Evolutionary conservation across 2,113 vertebrate species (phyloP).

Genomic region (Daubentonia madagascariensis): DNA sequence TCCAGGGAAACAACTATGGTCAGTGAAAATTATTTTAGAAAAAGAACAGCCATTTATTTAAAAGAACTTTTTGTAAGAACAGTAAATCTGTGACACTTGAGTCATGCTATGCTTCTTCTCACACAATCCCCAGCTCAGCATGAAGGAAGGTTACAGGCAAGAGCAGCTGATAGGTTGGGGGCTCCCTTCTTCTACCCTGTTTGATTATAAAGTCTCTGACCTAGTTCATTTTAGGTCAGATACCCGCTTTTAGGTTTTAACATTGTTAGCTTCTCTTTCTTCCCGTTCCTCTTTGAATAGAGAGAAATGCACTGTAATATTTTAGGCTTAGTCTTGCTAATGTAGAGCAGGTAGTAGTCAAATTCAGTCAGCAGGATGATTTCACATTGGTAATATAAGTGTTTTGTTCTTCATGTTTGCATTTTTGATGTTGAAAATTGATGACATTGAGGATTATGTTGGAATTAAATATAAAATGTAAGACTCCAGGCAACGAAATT

Average conservation of each 20-base stretch:
- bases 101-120: background rate
- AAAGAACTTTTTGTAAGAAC: background rate
- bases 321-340: background rate
- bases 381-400: background rate
- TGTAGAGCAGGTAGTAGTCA: background rate
- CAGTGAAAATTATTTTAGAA: background rate
- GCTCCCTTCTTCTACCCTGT: background rate
- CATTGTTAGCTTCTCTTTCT: background rate
- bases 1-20: background rate
- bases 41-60: background rate
- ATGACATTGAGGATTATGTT: background rate
- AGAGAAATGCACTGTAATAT: background rate
- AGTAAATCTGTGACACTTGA: background rate
- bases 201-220: background rate
- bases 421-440: background rate
- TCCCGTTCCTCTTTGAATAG: background rate
- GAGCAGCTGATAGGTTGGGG: background rate
- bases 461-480: slow-evolving; percentile 34
- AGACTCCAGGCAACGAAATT: background rate
- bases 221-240: background rate
- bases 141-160: background rate
- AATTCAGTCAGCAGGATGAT: background rate
- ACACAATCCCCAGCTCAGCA: background rate
- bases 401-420: slow-evolving; percentile 10
- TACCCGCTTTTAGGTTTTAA: background rate